Percentiles rank a stretch among this genome's conserved stretches.
phyloP scores from a whole-genome alignment of 2,888 invertebrate species.

The Idaea straminata region DNA sequence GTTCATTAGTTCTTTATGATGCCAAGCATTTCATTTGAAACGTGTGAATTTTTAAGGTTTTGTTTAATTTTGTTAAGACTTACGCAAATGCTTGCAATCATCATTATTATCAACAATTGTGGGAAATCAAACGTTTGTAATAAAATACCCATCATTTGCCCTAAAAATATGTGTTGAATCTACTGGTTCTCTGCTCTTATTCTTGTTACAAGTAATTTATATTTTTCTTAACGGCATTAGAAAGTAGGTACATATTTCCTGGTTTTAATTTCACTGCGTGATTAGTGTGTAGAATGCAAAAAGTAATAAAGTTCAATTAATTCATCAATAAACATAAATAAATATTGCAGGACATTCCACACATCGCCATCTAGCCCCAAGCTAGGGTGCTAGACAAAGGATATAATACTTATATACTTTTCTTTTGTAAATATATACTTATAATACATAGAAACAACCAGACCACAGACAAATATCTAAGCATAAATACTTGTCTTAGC shows the following conservation, averaged over 20 bases:
- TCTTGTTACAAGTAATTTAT: neutral
- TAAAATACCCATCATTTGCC: neutral
- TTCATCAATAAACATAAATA: too few relatives aligned
- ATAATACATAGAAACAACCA: too few relatives aligned
- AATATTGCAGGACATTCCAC: too few relatives aligned
- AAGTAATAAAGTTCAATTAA: neutral
- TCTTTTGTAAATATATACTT: too few relatives aligned
- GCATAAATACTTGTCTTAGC: too few relatives aligned
- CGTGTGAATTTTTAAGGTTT: slow-evolving; percentile 18
- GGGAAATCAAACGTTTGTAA: slow-evolving; percentile 14
- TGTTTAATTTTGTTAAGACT: slow-evolving; percentile 18
- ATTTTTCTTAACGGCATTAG: too few relatives aligned
- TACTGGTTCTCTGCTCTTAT: neutral
- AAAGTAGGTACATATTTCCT: too few relatives aligned
- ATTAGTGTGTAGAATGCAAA: neutral
- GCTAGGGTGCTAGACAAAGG: too few relatives aligned
- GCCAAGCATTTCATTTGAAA: slow-evolving; percentile 3
- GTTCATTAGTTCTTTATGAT: slow-evolving; percentile 16
- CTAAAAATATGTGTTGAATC: neutral
- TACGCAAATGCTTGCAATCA: slow-evolving; percentile 25
- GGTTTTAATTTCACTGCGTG: too few relatives aligned
- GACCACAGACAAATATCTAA: too few relatives aligned
- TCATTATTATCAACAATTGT: slow-evolving; percentile 19
- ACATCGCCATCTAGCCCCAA: too few relatives aligned
- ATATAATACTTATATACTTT: too few relatives aligned